Base-by-base conservation (phyloP, 1,140 invertebrate species). In the Scaptodrosophila lebanonensis region DNA sequence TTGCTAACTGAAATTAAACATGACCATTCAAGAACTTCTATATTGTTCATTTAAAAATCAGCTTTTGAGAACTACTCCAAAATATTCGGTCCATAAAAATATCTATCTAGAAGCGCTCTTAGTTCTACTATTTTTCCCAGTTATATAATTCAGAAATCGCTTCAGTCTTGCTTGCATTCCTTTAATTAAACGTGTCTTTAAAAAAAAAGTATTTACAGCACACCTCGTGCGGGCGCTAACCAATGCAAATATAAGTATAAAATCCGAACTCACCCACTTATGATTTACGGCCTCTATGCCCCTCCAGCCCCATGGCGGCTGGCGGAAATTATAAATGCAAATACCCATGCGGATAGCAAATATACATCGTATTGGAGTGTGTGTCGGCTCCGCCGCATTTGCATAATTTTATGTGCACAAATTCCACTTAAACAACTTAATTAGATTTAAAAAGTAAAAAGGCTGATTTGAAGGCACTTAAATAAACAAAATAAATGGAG, bases 381-480 rank as follows among this genome's bases (percentile, higher is more conserved):
- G 47, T 33, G 32, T 58, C 29, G 25, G 51, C 50, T 56, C 51
- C 40, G 64, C 35, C 25, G 42, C 49, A 82, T 77, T 77, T 77
- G 68, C 73, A 77, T 77, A 82, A 77, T 77, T 79, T 77, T 69
- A 82, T 77, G 73, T 68, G 49, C 60, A 45, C 75, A 82, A 77
- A 77, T 77, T 77, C 73, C 73, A 65, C 65, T 66, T 73, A 69
- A 77, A 77, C 73, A 82, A 77, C 73, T 77, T 77, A 77, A 77
- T 77, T 77, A 77, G 75, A 79, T 77, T 54, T 56, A 12, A 51
- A 53, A 69, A 65, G 51, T 52, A 77, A 65, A 59, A 54, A 52
- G 49, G 50, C 72, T 61, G 61, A 79, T 79, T 73, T 72, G 56
- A 64, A 73, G 66, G 64, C 72, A 72, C 73, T 77, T 77, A 82